Conservation (phyloP, 2,797 vertebrate genomes). For the Zenarchopterus dispar region DNA sequence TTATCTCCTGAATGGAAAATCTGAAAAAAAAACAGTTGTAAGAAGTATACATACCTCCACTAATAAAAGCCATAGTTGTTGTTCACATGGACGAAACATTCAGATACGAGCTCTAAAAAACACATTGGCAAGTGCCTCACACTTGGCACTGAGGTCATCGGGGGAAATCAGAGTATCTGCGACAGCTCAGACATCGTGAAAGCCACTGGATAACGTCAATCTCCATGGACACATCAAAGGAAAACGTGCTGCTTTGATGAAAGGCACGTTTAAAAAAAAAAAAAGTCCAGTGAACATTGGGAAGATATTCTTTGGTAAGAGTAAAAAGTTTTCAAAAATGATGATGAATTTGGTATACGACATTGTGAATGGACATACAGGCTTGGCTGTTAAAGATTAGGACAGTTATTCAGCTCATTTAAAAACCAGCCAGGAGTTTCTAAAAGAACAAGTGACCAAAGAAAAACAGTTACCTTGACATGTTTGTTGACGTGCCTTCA, state of each 20-base stretch:
- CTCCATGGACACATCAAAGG: slow-evolving; percentile 5
- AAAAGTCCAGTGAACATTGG: background rate
- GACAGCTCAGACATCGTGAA: background rate
- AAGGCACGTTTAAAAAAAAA: background rate
- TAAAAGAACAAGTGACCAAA: no score
- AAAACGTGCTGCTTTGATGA: background rate
- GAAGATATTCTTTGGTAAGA: background rate
- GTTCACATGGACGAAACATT: background rate
- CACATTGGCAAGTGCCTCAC: background rate
- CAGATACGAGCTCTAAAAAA: background rate
- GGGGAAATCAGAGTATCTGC: slow-evolving; percentile 1
- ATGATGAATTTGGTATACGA: background rate
- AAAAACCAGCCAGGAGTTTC: no score
- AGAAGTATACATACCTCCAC: no score
- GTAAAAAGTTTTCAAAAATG: background rate
- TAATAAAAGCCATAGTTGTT: background rate
- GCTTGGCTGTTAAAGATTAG: background rate
- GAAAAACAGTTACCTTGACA: no score
- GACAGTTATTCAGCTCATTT: no score
- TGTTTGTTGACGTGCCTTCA: no score
- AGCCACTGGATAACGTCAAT: slow-evolving; percentile 2
- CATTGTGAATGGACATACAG: background rate
- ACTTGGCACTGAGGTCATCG: slow-evolving; percentile 1
- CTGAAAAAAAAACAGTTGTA: no score
- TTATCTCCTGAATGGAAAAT: no score